Conservation (phyloP, 1,140 invertebrate species). For the Heliconius nattereri region DNA sequence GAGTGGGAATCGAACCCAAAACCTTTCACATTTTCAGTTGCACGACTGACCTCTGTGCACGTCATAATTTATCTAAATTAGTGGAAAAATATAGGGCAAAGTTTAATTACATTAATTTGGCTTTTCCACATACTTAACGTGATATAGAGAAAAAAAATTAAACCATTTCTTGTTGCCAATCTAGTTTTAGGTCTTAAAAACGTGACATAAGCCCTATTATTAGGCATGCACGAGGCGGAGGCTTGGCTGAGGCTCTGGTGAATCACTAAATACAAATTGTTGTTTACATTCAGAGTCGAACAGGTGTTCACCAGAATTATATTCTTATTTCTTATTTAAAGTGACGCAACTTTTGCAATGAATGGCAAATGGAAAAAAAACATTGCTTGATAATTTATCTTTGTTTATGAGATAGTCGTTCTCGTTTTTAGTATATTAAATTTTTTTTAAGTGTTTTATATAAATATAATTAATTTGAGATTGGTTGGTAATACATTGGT, state of each 20-base stretch:
- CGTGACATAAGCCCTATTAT: conserved; percentile 27
- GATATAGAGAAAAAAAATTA: neutral
- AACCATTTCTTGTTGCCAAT: neutral
- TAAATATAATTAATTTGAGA: too few relatives aligned
- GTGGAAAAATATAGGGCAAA: too few relatives aligned
- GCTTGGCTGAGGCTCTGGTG: conserved; percentile 36
- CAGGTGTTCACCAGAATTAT: conserved; percentile 22
- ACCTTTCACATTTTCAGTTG: too few relatives aligned
- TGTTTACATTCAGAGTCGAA: conserved; percentile 32
- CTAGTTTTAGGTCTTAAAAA: conserved; percentile 13
- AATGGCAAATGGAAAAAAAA: conserved; percentile 18
- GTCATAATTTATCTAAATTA: too few relatives aligned
- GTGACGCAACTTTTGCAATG: conserved; percentile 12
- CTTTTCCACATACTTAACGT: neutral
- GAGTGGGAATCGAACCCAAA: too few relatives aligned
- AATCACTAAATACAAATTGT: conserved; percentile 28
- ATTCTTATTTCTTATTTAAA: conserved; percentile 22
- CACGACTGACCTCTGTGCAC: too few relatives aligned
- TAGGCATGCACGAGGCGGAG: conserved; percentile 29
- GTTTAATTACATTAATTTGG: too few relatives aligned
- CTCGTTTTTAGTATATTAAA: conserved; percentile 2
- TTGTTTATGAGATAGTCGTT: neutral
- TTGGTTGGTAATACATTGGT: too few relatives aligned
- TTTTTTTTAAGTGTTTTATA: neutral
- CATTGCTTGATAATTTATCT: neutral